These are phyloP conservation scores for Ancistrus triradiatus DNA, from an alignment of 2,113 vertebrate genomes.

Conservation along the genomic window DNA sequence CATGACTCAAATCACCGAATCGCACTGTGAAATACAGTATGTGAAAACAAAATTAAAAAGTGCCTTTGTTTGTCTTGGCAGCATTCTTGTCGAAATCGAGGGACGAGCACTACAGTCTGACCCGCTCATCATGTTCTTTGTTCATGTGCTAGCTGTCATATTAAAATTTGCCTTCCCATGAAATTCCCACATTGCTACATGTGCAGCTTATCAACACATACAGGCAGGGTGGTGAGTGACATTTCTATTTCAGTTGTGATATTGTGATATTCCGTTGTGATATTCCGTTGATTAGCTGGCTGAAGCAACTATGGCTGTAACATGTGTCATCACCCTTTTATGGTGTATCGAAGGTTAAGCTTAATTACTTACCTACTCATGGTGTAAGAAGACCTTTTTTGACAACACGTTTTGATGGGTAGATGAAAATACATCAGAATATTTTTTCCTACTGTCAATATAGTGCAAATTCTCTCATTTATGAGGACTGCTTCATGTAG, in stretches of 20 bases:
- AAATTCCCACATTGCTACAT: conserved; percentile 55
- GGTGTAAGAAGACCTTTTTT: conserved; percentile 49
- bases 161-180: conserved; percentile 36
- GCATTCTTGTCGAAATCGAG: conserved; percentile 1
- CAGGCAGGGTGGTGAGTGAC: conserved; percentile 64
- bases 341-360: conserved; percentile 50
- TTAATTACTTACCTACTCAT: conserved; percentile 56
- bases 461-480: conserved; percentile 12
- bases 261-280: conserved; percentile 55
- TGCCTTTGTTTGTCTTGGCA: conserved; percentile 10
- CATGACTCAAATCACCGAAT: background rate
- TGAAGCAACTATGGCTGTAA: conserved; percentile 50
- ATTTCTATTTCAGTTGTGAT: conserved; percentile 73
- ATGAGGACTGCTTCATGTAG: conserved; percentile 6
- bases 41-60: conserved; percentile 18
- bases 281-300: conserved; percentile 62
- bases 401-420: conserved; percentile 49
- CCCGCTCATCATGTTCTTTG: conserved; percentile 63
- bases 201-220: conserved; percentile 72
- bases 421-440: conserved; percentile 57
- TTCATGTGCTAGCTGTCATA: conserved; percentile 37
- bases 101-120: conserved; percentile 1
- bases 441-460: conserved; percentile 19
- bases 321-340: conserved; percentile 57
- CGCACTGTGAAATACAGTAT: conserved; percentile 15